Percentiles rank a stretch among this genome's conserved stretches.
These are phyloP conservation scores for Ctenopoma kingsleyae DNA, from an alignment of 2,797 vertebrate genomes.

Conservation along the genomic window DNA sequence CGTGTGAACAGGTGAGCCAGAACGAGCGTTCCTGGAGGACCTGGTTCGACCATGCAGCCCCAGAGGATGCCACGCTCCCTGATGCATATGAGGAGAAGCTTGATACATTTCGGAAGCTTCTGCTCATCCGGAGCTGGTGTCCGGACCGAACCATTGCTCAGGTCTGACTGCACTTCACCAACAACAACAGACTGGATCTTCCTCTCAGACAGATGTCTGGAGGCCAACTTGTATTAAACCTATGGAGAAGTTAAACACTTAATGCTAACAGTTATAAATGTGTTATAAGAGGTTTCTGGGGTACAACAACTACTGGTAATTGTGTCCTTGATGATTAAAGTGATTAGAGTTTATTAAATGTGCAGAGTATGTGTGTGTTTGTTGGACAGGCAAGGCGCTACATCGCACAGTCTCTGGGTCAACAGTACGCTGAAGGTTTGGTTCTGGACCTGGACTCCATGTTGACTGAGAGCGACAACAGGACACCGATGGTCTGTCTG, in stretches of 20 bases:
- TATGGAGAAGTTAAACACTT: background rate
- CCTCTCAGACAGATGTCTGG: background rate
- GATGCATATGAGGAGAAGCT: conserved; percentile 85
- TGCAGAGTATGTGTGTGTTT: background rate
- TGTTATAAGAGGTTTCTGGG: too few species aligned
- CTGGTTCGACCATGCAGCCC: conserved; percentile 87
- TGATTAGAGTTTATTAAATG: background rate
- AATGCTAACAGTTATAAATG: too few species aligned
- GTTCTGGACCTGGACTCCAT: conserved; percentile 88
- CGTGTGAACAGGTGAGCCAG: conserved; percentile 74
- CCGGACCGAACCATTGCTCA: conserved; percentile 87
- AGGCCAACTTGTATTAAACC: too few species aligned
- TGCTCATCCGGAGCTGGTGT: conserved; percentile 90
- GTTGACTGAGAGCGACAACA: conserved; percentile 85
- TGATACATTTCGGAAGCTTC: conserved; percentile 87
- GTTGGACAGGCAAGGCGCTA: conserved; percentile 84
- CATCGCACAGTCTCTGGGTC: conserved; percentile 87
- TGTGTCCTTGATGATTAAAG: background rate
- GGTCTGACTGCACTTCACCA: conserved; percentile 56
- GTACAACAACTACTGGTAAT: too few species aligned
- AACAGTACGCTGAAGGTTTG: conserved; percentile 84
- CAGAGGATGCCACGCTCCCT: conserved; percentile 85
- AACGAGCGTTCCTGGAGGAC: conserved; percentile 87
- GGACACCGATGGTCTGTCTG: conserved; percentile 87
- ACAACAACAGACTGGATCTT: background rate